phyloP scores from a whole-genome alignment of 2,797 vertebrate genomes.

The Poecilia velifera region DNA sequence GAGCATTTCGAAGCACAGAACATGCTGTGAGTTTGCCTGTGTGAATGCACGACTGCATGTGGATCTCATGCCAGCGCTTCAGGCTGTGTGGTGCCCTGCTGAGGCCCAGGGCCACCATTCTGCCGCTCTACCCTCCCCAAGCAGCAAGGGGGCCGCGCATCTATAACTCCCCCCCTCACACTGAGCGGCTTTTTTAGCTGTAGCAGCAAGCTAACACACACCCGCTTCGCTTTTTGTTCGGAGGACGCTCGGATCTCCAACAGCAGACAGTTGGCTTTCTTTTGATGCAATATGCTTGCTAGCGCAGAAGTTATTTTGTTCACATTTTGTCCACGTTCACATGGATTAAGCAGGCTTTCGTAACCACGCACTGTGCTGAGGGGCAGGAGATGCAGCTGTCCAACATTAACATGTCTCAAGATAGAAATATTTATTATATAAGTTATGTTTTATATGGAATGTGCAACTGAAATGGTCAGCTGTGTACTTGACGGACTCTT shows the following conservation, averaged over 20 bases:
- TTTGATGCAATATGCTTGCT: conserved; percentile 34
- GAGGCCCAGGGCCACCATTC: conserved; percentile 68
- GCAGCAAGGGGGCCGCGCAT: conserved; percentile 39
- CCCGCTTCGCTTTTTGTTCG: conserved; percentile 28
- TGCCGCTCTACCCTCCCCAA: conserved; percentile 57
- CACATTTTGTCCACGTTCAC: conserved; percentile 54
- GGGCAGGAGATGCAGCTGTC: conserved; percentile 46
- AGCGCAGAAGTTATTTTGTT: conserved; percentile 51
- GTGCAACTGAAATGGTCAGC: conserved; percentile 34
- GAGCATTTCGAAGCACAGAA: conserved; percentile 50
- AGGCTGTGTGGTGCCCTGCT: conserved; percentile 62
- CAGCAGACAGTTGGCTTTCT: conserved; percentile 33
- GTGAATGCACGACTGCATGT: conserved; percentile 30
- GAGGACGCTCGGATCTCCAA: conserved; percentile 23
- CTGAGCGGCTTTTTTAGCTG: conserved; percentile 17
- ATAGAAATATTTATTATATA: conserved; percentile 50
- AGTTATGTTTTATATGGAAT: conserved; percentile 33
- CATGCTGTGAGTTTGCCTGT: conserved; percentile 28
- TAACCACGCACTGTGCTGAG: conserved; percentile 47
- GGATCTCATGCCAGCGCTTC: conserved; percentile 67
- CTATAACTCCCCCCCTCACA: conserved; percentile 20
- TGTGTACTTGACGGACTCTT: conserved; percentile 29
- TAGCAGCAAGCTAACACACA: conserved; percentile 20
- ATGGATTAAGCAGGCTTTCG: conserved; percentile 72
- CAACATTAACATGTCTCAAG: conserved; percentile 54